Percentiles rank a stretch among this genome's conserved stretches.
Evolutionary conservation across 2,797 vertebrate species (phyloP).

Genomic region (Clarias pachynema): DNA sequence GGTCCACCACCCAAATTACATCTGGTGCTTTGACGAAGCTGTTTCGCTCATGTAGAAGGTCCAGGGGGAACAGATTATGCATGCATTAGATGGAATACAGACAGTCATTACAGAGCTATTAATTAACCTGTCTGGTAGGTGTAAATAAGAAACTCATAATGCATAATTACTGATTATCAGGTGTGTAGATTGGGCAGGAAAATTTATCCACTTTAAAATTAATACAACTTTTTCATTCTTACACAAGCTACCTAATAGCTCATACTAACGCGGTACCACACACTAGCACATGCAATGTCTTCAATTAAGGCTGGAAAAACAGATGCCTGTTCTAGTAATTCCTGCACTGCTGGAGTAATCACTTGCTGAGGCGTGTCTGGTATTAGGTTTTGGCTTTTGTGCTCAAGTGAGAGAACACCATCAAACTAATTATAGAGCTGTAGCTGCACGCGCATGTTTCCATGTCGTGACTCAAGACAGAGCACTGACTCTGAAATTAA

Average conservation of each 20-base stretch:
- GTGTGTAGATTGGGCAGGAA: background rate
- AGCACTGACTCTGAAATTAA: background rate
- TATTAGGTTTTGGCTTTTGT: conserved; percentile 18
- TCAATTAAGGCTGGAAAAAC: conserved; percentile 8
- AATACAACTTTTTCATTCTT: background rate
- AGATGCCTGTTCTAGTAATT: background rate
- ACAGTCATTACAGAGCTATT: conserved; percentile 13
- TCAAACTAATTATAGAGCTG: conserved; percentile 34
- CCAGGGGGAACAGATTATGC: background rate
- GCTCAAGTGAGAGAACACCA: conserved; percentile 9
- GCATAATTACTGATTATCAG: conserved; percentile 7
- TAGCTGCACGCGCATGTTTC: background rate
- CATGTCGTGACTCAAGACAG: background rate
- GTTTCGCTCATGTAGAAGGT: background rate
- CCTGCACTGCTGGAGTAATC: background rate
- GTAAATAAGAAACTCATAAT: conserved; percentile 3
- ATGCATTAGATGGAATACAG: conserved; percentile 17
- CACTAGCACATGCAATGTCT: background rate
- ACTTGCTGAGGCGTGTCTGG: conserved; percentile 5
- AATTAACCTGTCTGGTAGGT: conserved; percentile 18
- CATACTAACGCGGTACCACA: background rate
- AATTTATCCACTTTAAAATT: background rate
- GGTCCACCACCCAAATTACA: background rate
- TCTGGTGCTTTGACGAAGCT: background rate
- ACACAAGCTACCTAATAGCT: background rate